These are phyloP conservation scores for Drosophila pseudotalamancana DNA, from an alignment of 2,888 invertebrate species.

Conservation along the genomic window DNA sequence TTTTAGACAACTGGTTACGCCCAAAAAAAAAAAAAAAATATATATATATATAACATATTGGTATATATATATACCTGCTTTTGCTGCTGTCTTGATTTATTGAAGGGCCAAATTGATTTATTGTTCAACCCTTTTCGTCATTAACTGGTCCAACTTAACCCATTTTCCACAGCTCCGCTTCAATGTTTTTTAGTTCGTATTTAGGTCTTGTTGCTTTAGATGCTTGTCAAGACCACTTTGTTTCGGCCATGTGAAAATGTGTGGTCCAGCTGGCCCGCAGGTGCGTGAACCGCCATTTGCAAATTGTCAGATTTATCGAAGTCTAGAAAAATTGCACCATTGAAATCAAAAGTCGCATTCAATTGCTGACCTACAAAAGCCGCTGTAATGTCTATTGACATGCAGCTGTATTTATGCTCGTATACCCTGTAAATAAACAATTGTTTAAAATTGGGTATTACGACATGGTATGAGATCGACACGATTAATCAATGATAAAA, in stretches of 20 bases:
- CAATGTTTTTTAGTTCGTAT: slow-evolving; percentile 30
- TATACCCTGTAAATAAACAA: slow-evolving; percentile 31
- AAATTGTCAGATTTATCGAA: slow-evolving; percentile 7
- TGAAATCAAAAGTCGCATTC: slow-evolving; percentile 55
- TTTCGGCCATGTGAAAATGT: slow-evolving; percentile 28
- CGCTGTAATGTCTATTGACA: slow-evolving; percentile 20
- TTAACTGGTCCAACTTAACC: slow-evolving; percentile 56
- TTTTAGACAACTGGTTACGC: slow-evolving; percentile 51
- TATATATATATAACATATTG: not conserved
- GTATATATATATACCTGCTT: slow-evolving; percentile 6
- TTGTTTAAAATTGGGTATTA: not conserved
- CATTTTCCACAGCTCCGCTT: slow-evolving; percentile 35
- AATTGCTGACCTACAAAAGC: slow-evolving; percentile 57
- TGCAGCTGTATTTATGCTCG: slow-evolving; percentile 7
- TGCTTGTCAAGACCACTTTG: slow-evolving; percentile 24
- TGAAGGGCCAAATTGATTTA: slow-evolving; percentile 66
- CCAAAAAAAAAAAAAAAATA: slow-evolving; percentile 16
- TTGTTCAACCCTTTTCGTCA: slow-evolving; percentile 31
- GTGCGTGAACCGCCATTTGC: slow-evolving; percentile 38
- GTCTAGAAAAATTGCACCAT: slow-evolving; percentile 42
- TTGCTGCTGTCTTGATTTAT: slow-evolving; percentile 57
- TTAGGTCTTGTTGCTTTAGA: slow-evolving; percentile 13
- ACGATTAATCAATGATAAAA: no score
- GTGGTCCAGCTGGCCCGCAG: slow-evolving; percentile 36
- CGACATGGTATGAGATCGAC: no score